phyloP scores from a whole-genome alignment of 2,113 vertebrate genomes.

The Buteo buteo region DNA sequence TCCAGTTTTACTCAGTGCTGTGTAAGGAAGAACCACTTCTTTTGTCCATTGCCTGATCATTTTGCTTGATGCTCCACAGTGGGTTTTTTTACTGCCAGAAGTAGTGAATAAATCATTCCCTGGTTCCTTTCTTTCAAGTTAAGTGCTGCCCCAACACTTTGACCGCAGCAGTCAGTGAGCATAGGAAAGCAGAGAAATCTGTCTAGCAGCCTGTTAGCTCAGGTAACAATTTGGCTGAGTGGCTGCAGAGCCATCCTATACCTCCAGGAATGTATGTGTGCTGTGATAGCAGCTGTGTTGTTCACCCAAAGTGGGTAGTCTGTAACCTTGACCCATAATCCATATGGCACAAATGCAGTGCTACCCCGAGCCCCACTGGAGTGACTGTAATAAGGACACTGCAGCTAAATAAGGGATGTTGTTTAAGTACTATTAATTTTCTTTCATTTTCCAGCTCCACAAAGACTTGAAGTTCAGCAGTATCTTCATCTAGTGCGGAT shows the following conservation, averaged over 20 bases:
- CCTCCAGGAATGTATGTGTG: background rate
- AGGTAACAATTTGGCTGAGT: background rate
- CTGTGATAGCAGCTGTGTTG: background rate
- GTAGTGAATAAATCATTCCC: slow-evolving; percentile 40
- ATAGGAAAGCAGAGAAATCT: background rate
- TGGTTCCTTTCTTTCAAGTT: background rate
- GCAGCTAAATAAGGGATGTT: background rate
- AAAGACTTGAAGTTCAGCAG: background rate
- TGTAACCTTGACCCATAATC: background rate
- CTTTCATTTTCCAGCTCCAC: background rate
- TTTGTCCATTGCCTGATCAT: background rate
- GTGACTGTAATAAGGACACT: background rate
- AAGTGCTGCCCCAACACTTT: slow-evolving; percentile 14
- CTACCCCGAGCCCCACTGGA: background rate
- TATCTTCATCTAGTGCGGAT: background rate
- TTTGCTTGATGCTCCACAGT: background rate
- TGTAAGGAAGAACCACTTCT: background rate
- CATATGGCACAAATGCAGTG: background rate
- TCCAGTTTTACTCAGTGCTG: background rate
- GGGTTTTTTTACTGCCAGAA: background rate
- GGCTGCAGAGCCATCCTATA: background rate
- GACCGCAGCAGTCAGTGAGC: background rate
- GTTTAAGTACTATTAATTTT: background rate
- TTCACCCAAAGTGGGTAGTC: background rate
- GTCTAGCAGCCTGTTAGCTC: background rate